Evolutionary conservation across 2,797 vertebrate genomes (phyloP).

Genomic region (Amblyopsis hoosieri): DNA sequence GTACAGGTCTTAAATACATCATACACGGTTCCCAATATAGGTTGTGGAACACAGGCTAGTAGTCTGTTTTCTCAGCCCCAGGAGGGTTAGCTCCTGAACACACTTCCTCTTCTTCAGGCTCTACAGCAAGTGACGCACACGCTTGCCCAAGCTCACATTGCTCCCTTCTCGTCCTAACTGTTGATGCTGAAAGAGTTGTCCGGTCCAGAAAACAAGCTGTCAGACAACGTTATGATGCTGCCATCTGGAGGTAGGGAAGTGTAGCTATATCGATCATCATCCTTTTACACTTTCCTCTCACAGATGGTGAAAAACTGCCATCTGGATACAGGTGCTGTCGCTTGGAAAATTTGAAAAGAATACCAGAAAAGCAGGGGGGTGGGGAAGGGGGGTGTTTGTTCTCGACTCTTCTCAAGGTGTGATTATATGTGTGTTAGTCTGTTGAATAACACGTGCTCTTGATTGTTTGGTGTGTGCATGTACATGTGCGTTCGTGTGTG

Average conservation of each 20-base stretch:
- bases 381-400: slow-evolving; percentile 31
- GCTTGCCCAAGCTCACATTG: slow-evolving; percentile 15
- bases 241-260: slow-evolving; percentile 74
- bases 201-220: slow-evolving; percentile 62
- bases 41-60: slow-evolving; percentile 37
- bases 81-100: slow-evolving; percentile 27
- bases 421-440: slow-evolving; percentile 14
- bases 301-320: slow-evolving; percentile 65
- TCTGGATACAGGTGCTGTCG: slow-evolving; percentile 68
- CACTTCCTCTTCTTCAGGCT: slow-evolving; percentile 22
- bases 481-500: not conserved
- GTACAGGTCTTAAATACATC: slow-evolving; percentile 31
- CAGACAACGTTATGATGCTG: slow-evolving; percentile 67
- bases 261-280: slow-evolving; percentile 72
- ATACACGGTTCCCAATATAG: slow-evolving; percentile 46
- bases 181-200: slow-evolving; percentile 58
- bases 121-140: slow-evolving; percentile 29
- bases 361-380: slow-evolving; percentile 25
- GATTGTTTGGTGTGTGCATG: not conserved
- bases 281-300: slow-evolving; percentile 58
- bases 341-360: slow-evolving; percentile 52
- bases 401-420: slow-evolving; percentile 32
- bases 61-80: slow-evolving; percentile 39
- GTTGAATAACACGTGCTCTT: slow-evolving; percentile 1
- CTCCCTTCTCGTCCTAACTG: slow-evolving; percentile 22